A percentile compares a stretch with the other conserved stretches of the same genome.
Conservation (phyloP, 2,797 vertebrate species). For the Mormyrus proboscirostris region DNA sequence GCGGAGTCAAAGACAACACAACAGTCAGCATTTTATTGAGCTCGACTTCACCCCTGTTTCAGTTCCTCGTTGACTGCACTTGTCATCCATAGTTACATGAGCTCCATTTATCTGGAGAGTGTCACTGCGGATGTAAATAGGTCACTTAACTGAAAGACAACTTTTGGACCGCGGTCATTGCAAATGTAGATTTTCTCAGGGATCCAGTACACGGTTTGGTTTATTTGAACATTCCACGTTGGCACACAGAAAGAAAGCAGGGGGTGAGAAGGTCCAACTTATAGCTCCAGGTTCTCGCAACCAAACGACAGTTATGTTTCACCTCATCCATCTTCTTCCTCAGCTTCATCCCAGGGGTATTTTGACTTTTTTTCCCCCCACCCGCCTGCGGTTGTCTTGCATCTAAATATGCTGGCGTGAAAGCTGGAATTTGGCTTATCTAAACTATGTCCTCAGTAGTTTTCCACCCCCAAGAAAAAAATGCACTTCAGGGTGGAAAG, state of each 20-base stretch:
- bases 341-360: constrained; percentile 32
- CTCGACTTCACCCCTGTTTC: background rate
- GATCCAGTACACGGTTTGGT: constrained; percentile 11
- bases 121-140: background rate
- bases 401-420: constrained; percentile 44
- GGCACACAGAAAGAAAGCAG: constrained; percentile 28
- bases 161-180: background rate
- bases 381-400: constrained; percentile 15
- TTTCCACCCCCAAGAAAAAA: constrained; percentile 41
- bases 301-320: constrained; percentile 41
- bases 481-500: constrained; percentile 22
- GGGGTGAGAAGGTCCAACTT: constrained; percentile 26
- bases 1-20: background rate
- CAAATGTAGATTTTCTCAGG: background rate
- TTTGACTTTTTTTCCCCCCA: background rate
- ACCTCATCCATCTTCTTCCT: constrained; percentile 52
- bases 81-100: background rate
- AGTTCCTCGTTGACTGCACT: background rate
- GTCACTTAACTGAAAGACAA: background rate
- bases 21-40: background rate
- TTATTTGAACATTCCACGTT: constrained; percentile 22
- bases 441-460: constrained; percentile 44
- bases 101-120: background rate
- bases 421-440: constrained; percentile 49
- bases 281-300: constrained; percentile 27